Evolutionary conservation across 2,113 vertebrate genomes (phyloP), one percentile per base, ranked within the genome.

Genomic region (Psittacara wagleri): DNA sequence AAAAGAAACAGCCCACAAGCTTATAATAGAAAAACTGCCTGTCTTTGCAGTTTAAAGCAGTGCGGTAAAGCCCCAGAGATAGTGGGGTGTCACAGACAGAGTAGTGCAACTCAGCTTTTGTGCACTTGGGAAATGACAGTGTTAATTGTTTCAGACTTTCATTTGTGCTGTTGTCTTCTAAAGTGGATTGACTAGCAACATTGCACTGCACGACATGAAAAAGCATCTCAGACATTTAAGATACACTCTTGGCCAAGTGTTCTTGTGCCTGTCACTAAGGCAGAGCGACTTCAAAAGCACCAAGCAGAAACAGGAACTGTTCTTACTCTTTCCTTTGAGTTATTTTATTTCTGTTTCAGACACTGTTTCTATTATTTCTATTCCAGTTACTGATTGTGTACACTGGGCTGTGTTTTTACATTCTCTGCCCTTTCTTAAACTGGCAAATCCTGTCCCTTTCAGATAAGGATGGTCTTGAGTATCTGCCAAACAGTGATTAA

Each of bases 301-400:
- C 52, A 31, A 66, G 76, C 76, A 91, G 76, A 84, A 91, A 49
- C 5, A 55, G 64, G 81, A 86, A 10, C 88, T 54, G 66, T 77
- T 88, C 37, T 75, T 80, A 27, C 72, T 72, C 35, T 83, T 88
- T 67, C 76, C 94, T 81, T 76, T 64, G 66, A 94, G 83, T 79
- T 82, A 19, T 86, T 93, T 92, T 27, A 49, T 62, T 90, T 79
- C 67, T 86, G 31, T 88, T 96, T 86, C 61, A 94, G 52, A 23
- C 24, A 9, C 37, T 10, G 25, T 63, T 83, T 48, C 68, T 92
- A 31, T 95, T 77, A 70, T 83, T 86, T 82, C 78, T 83, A 57
- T 79, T 96, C 75, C 54, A 62, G 57, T 67, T 61, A 4, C 46
- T 3, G 5, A 17, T 31, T 87, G 43, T 89, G 66, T 66, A 35